A percentile compares a stretch with the other conserved stretches of the same genome.
These are phyloP conservation scores for Drosophila miranda DNA, from an alignment of 1,140 invertebrate species.

Conservation along the genomic window DNA sequence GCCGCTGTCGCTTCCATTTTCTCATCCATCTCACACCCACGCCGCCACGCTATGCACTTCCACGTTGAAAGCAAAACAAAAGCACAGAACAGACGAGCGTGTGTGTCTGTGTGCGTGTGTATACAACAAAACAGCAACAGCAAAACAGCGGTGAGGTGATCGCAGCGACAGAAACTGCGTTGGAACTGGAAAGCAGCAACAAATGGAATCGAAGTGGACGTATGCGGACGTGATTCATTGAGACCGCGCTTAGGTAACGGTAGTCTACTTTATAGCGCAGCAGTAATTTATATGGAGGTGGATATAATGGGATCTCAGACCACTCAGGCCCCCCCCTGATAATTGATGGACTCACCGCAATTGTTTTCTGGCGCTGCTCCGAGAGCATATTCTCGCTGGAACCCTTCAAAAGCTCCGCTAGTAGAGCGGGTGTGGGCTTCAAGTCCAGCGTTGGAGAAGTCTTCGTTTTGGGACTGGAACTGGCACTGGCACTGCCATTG, in stretches of 20 bases:
- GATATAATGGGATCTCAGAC: neutral
- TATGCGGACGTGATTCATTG: no score
- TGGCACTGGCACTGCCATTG: slow-evolving; percentile 28
- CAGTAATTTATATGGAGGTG: neutral
- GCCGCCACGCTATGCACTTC: slow-evolving; percentile 49
- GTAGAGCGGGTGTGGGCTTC: slow-evolving; percentile 87
- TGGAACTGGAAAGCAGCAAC: slow-evolving; percentile 4
- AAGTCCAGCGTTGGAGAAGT: slow-evolving; percentile 65
- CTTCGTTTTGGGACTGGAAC: slow-evolving; percentile 43
- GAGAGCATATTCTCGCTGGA: slow-evolving; percentile 89
- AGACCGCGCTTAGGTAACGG: neutral
- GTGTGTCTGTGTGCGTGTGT: slow-evolving; percentile 5
- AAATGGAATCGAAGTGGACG: neutral
- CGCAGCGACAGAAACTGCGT: neutral
- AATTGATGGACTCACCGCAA: slow-evolving; percentile 59
- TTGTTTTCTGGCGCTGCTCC: slow-evolving; percentile 78
- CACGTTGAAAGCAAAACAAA: slow-evolving; percentile 60
- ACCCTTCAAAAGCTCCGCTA: slow-evolving; percentile 88
- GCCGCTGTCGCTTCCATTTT: slow-evolving; percentile 14
- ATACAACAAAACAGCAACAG: slow-evolving; percentile 10
- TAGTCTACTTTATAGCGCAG: slow-evolving; percentile 10
- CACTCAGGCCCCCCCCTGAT: no score
- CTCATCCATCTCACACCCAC: slow-evolving; percentile 33
- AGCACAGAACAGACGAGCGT: slow-evolving; percentile 4
- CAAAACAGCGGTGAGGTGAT: slow-evolving; percentile 8